phyloP scores from a whole-genome alignment of 2,888 invertebrate genomes.

The Chrysina gloriosa region DNA sequence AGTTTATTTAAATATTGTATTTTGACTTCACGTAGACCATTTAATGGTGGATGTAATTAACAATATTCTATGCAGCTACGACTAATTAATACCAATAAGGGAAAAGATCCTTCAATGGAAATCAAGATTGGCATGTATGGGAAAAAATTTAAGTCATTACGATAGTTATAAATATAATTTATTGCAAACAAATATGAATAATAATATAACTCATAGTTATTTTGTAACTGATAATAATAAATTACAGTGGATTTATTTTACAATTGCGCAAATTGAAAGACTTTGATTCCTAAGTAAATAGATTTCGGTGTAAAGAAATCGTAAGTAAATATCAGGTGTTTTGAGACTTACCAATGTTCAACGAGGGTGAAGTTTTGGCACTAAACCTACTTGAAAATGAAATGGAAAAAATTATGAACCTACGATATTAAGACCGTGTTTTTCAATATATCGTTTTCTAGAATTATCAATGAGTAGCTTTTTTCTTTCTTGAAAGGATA shows the following conservation, averaged over 20 bases:
- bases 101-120: too few species aligned
- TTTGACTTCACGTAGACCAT: too few species aligned
- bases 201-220: slow-evolving; percentile 9
- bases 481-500: slow-evolving; percentile 84
- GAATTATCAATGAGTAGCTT: slow-evolving; percentile 82
- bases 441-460: slow-evolving; percentile 80
- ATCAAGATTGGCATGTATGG: too few species aligned
- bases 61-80: too few species aligned
- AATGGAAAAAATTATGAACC: slow-evolving; percentile 44
- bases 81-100: too few species aligned
- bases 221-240: slow-evolving; percentile 6
- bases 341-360: slow-evolving; percentile 12
- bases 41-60: too few species aligned
- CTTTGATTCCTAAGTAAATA: slow-evolving; percentile 19
- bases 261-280: slow-evolving; percentile 15
- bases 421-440: slow-evolving; percentile 66
- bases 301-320: slow-evolving; percentile 12
- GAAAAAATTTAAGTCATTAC: not conserved
- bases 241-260: slow-evolving; percentile 11
- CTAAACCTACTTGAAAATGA: slow-evolving; percentile 44
- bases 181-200: slow-evolving; percentile 15
- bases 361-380: slow-evolving; percentile 43
- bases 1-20: too few species aligned
- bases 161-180: slow-evolving; percentile 36
- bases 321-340: not conserved